These are phyloP conservation scores for Lasiurus borealis DNA, from an alignment of 2,113 vertebrate species.

Conservation along the genomic window DNA sequence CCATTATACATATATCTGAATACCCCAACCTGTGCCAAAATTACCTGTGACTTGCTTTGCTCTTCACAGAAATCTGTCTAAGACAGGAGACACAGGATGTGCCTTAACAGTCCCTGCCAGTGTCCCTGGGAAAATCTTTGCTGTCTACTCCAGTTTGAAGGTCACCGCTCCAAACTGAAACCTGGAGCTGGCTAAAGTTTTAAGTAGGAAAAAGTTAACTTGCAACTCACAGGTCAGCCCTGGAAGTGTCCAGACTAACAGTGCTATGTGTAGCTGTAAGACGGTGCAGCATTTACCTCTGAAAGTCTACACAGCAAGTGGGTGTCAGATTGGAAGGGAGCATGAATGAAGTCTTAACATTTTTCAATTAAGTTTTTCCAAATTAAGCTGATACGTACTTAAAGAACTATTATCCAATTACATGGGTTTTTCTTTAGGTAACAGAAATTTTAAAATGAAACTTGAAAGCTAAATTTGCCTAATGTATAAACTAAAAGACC, in stretches of 20 bases:
- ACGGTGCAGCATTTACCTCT: background rate
- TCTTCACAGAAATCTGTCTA: background rate
- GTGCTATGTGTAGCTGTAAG: background rate
- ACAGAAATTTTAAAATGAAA: constrained; percentile 60
- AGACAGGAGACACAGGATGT: background rate
- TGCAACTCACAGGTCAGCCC: background rate
- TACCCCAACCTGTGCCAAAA: background rate
- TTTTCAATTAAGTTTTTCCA: constrained; percentile 26
- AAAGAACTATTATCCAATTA: constrained; percentile 31
- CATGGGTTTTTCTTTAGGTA: background rate
- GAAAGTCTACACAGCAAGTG: background rate
- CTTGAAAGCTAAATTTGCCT: constrained; percentile 26
- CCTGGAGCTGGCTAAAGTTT: background rate
- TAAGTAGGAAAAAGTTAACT: background rate
- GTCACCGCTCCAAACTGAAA: background rate
- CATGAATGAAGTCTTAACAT: background rate
- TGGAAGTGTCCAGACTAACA: background rate
- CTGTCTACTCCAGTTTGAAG: background rate
- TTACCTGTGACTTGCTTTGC: background rate
- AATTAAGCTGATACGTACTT: constrained; percentile 35
- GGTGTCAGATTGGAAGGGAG: background rate
- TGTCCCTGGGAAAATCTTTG: background rate
- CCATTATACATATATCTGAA: background rate
- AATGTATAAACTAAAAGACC: background rate
- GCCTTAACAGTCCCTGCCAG: background rate